Percentiles rank a stretch among this genome's conserved stretches.
phyloP scores from a whole-genome alignment of 2,113 vertebrate species.

The Coptodon bakossiorum region DNA sequence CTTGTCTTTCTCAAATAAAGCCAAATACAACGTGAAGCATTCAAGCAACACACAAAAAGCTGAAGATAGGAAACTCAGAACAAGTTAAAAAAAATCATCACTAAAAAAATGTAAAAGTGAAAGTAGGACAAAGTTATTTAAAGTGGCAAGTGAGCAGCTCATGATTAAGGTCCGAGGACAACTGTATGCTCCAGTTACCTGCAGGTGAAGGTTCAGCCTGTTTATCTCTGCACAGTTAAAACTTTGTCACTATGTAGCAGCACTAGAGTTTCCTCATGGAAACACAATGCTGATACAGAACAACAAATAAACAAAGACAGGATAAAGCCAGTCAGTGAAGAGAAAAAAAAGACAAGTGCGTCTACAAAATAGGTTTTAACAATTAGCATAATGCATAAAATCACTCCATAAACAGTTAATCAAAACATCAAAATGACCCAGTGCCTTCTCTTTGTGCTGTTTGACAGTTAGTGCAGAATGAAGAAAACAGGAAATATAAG shows the following conservation, averaged over 20 bases:
- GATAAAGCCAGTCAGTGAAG: neutral
- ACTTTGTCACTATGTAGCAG: neutral
- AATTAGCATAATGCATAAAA: neutral
- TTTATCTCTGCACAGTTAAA: neutral
- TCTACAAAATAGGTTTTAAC: neutral
- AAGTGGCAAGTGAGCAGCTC: neutral
- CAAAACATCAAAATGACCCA: neutral
- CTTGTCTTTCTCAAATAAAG: rapidly evolving
- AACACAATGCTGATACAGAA: neutral
- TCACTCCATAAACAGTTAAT: neutral
- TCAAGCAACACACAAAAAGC: neutral
- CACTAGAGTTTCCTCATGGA: neutral
- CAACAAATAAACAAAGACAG: neutral
- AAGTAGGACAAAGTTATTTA: neutral
- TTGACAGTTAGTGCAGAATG: neutral
- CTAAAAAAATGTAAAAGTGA: neutral
- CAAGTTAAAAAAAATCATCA: neutral
- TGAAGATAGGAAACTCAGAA: neutral
- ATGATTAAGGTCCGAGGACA: neutral
- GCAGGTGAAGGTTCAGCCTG: neutral
- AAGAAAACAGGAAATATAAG: neutral
- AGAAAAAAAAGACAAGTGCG: neutral
- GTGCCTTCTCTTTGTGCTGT: neutral
- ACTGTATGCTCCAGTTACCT: neutral
- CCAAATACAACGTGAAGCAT: neutral